These are phyloP conservation scores for Atethmia centrago DNA, from an alignment of 2,888 invertebrate genomes.

Conservation along the genomic window DNA sequence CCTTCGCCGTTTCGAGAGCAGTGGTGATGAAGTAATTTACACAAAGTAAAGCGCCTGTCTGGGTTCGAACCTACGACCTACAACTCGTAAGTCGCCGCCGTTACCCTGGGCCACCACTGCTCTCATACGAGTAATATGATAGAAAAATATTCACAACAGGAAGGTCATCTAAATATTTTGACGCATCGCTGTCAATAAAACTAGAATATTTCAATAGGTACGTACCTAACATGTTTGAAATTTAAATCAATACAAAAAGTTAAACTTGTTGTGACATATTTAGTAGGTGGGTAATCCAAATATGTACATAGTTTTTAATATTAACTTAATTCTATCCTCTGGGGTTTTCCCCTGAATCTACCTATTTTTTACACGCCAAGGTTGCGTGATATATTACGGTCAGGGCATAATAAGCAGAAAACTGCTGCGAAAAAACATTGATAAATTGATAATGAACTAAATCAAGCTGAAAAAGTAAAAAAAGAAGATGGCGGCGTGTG, in stretches of 20 bases:
- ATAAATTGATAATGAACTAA: not conserved
- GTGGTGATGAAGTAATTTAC: too few species aligned
- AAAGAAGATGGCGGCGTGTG: not conserved
- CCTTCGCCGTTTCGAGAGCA: too few species aligned
- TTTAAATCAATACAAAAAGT: not conserved
- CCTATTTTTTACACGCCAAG: not conserved
- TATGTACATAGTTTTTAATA: too few species aligned
- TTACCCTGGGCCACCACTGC: too few species aligned
- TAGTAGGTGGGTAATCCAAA: too few species aligned
- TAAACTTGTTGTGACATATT: too few species aligned
- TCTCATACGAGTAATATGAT: too few species aligned
- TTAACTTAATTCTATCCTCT: not conserved
- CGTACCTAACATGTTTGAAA: not conserved
- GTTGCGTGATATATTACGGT: not conserved
- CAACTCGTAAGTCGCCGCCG: too few species aligned
- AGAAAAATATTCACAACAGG: not conserved
- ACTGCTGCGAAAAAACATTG: not conserved
- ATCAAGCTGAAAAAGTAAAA: not conserved
- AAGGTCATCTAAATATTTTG: not conserved
- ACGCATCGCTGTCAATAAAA: not conserved
- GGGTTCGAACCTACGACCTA: too few species aligned
- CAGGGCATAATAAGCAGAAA: not conserved
- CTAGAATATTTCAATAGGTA: not conserved
- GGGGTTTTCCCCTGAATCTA: not conserved
- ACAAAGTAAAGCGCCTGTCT: too few species aligned